These are phyloP conservation scores for Pterois miles DNA, from an alignment of 2,797 vertebrate species.

Conservation along the genomic window DNA sequence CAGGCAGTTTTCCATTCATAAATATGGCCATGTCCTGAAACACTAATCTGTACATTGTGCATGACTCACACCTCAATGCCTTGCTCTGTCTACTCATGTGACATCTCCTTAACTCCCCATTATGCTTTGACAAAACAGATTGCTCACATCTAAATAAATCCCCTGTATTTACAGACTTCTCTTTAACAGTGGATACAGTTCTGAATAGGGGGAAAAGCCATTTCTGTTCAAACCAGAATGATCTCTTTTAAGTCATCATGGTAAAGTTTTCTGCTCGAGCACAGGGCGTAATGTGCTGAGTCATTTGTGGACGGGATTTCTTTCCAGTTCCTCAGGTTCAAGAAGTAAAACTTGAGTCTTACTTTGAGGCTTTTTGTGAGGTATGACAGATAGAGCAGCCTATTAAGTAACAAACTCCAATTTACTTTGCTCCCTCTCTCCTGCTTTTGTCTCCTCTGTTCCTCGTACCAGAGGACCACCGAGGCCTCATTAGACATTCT, in stretches of 20 bases:
- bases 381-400: not conserved
- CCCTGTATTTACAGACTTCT: not conserved
- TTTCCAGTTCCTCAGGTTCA: no score
- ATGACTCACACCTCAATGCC: conserved; percentile 5
- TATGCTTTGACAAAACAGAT: not conserved
- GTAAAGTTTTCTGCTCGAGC: not conserved
- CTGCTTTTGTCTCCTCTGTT: not conserved
- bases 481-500: not conserved
- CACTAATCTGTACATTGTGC: conserved; percentile 5
- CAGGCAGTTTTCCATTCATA: not conserved
- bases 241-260: not conserved
- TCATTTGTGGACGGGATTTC: not conserved
- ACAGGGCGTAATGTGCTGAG: not conserved
- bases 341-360: not conserved
- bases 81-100: conserved; percentile 24
- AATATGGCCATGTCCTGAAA: not conserved
- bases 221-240: not conserved
- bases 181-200: not conserved
- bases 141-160: not conserved
- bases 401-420: not conserved
- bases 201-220: not conserved
- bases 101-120: not conserved
- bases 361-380: not conserved
- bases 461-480: not conserved
- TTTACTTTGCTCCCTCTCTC: not conserved